Conservation (phyloP, 1,140 invertebrate genomes). For the Rhyzopertha dominica region DNA sequence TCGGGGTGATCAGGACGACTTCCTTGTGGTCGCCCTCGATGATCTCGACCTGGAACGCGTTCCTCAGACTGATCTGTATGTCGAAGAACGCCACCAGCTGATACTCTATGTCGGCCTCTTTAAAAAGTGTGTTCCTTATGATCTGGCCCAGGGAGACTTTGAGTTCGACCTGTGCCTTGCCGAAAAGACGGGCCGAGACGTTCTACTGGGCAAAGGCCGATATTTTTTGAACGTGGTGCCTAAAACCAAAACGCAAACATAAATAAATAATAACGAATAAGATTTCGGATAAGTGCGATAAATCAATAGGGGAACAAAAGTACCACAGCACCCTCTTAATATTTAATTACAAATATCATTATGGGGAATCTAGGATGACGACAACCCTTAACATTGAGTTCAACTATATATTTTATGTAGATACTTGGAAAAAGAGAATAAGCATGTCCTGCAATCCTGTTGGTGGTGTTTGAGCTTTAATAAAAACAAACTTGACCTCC, state of each 20-base stretch:
- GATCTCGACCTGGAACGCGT: slow-evolving; percentile 76
- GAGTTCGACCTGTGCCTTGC: slow-evolving; percentile 88
- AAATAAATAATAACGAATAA: slow-evolving; percentile 61
- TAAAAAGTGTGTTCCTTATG: slow-evolving; percentile 88
- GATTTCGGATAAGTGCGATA: too few relatives aligned
- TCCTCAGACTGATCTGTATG: slow-evolving; percentile 69
- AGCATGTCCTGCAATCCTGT: too few relatives aligned
- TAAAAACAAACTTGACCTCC: too few relatives aligned
- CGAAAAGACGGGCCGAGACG: slow-evolving; percentile 60
- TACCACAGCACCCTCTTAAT: too few relatives aligned
- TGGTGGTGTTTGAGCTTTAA: too few relatives aligned
- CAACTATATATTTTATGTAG: too few relatives aligned
- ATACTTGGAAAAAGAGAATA: too few relatives aligned
- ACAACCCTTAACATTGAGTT: too few relatives aligned
- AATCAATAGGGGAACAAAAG: too few relatives aligned
- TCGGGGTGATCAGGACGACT: slow-evolving; percentile 86
- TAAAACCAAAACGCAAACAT: slow-evolving; percentile 78
- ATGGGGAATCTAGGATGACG: too few relatives aligned
- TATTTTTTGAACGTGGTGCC: slow-evolving; percentile 88
- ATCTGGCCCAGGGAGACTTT: slow-evolving; percentile 93
- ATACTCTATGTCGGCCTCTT: slow-evolving; percentile 94
- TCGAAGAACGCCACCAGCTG: slow-evolving; percentile 97
- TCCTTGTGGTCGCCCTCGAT: slow-evolving; percentile 86
- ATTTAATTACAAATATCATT: too few relatives aligned
- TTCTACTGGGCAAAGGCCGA: slow-evolving; percentile 58